Evolutionary conservation across 2,888 invertebrate genomes (phyloP), one percentile per base, ranked within the genome.

Genomic region (Mesoligia furuncula): DNA sequence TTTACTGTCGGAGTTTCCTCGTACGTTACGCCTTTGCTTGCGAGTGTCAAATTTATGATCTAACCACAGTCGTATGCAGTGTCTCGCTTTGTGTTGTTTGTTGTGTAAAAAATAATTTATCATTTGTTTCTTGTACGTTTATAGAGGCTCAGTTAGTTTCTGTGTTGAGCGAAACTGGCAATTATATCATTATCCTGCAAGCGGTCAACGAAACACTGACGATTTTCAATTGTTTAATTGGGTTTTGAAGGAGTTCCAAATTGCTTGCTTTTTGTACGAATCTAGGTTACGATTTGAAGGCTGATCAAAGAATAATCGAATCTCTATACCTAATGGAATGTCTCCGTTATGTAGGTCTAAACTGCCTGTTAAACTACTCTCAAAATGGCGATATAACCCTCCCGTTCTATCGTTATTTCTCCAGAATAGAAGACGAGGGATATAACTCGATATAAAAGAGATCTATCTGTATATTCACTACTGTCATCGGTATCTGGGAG

Each of bases 1-100:
- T 79, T 77, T 79, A 80, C 69, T 74, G 70, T 48, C 45, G 42
- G 48, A 62, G 70, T 79, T 67, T 79, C 78, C 78, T 83, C 62
- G 20, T 85, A 73, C 48, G 68, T 48, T 65, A 51, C 39, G 66
- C 45, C 74, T 75, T 75, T 75, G 64, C 71, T 75, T 75, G 64
- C 71, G 59, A 67, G 42, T 57, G 67, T 79, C 42, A 42, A 71
- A 74, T 79, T 76, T 74, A 84, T 84, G 72, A 76, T 79, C 57
- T 71, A 62, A 75, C 73, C 73, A 67, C 51, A 51, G 42, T 42
- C 62, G 64, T 68, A 59, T 13, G 24, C 48, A 24, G 27, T 27
- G 15, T 64, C 62, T 57, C 39, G 51, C 59, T 48, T 31, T 51
- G 57, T 66, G 39, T 61, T 59, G 17, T 57, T 68, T 74, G 65